Percentiles rank a stretch among this genome's conserved stretches.
Evolutionary conservation across 2,113 vertebrate genomes (phyloP).

Genomic region (Marcusenius ussheri): DNA sequence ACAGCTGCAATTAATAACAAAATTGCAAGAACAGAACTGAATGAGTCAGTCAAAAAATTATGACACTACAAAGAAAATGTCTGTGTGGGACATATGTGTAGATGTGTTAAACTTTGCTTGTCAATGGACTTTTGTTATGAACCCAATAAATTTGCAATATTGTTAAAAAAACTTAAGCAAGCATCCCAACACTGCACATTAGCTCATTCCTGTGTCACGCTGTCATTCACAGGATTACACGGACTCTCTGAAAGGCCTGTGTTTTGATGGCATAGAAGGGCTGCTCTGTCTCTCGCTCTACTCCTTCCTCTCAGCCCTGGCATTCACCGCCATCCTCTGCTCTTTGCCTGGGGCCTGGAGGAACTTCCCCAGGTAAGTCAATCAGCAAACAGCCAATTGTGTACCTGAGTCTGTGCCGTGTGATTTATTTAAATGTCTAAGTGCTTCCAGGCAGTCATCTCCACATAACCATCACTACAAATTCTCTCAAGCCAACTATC

Average conservation of each 20-base stretch:
- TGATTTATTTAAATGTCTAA: background rate
- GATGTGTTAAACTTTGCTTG: background rate
- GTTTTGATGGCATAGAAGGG: constrained; percentile 82
- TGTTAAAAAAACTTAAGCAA: background rate
- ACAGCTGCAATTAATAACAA: background rate
- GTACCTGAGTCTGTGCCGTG: background rate
- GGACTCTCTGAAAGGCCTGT: constrained; percentile 77
- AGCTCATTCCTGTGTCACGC: background rate
- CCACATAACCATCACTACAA: background rate
- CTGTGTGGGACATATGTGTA: background rate
- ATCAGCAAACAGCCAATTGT: background rate
- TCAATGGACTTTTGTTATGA: background rate
- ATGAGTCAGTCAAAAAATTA: background rate
- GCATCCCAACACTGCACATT: background rate
- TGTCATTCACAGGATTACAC: constrained; percentile 69
- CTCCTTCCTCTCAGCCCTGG: constrained; percentile 78
- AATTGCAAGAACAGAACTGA: background rate
- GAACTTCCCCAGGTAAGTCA: constrained; percentile 75
- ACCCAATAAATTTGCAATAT: background rate
- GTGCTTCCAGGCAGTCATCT: background rate
- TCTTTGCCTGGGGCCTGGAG: constrained; percentile 82
- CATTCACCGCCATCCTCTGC: constrained; percentile 78
- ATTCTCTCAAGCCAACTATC: background rate
- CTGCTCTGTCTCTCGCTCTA: constrained; percentile 81
- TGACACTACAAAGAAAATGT: background rate